Base-by-base conservation (phyloP, 2,888 invertebrate species). In the Volucella bombylans region DNA sequence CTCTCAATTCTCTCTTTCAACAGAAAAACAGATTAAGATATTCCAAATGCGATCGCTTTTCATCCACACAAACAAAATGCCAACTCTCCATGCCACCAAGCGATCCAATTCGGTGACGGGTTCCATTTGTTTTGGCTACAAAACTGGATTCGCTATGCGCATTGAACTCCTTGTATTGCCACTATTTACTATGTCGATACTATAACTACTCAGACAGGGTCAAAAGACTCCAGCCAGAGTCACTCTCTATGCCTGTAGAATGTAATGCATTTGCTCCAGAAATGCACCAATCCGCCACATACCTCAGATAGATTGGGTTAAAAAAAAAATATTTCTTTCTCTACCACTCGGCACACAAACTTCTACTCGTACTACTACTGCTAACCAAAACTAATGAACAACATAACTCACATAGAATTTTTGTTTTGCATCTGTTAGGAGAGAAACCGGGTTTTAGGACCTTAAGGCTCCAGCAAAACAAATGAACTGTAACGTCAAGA, bases 401-500 rank as follows among this genome's bases (percentile, higher is more conserved):
- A 82, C 82, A 82, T 82, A 82, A 82, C 79, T 82, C 82, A 82
- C 82, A 73, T 64, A 52, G 79, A 78, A 57, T 64, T 52, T 45
- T 71, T 61, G 43, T 31, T 38, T 59, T 38, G 45, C 23, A 18
- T n/a, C 38, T 12, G 50, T 15, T n/a, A 23, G 15, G 8, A 3
- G 39, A 45, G 52, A 59, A 71, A 59, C 59, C 72, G 45, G 71
- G 54, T 67, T 74, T 15, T 54, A 18, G 68, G 62, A 72, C 68
- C 74, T 57, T 67, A 52, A 43, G 80, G 64, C 82, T 39, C 15
- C 55, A 59, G 45, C 67, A 57, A 72, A 68, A 78, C 72, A 78
- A 82, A 78, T 82, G 72, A 73, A 67, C 82, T 67, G 65, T 67
- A 65, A 78, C 62, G 78, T 78, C 82, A 78, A 64, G 62, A 78